Percentiles rank a stretch among this genome's conserved stretches.
Conservation (phyloP, 2,113 vertebrate species). For the Redunca redunca region DNA sequence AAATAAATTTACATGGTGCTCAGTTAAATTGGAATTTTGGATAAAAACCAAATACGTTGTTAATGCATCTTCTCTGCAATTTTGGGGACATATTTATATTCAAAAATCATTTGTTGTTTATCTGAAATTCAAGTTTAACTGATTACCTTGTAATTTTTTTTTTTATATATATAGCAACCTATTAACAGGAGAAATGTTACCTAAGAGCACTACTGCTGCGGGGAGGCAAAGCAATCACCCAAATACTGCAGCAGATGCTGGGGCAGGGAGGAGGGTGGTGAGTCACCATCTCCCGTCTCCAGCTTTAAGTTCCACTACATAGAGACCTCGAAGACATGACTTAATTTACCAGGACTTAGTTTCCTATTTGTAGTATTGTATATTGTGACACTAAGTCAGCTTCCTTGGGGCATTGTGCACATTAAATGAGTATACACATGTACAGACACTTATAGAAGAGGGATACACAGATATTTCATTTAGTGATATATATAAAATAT, state of each 20-base stretch:
- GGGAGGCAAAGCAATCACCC: not conserved
- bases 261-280: not conserved
- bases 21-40: not conserved
- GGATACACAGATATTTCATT: not conserved
- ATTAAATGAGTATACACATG: not conserved
- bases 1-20: not conserved
- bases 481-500: not conserved
- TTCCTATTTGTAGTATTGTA: not conserved
- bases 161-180: not conserved
- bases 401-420: not conserved
- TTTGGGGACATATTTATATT: not conserved
- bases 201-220: not conserved
- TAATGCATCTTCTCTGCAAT: not conserved
- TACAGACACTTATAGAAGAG: not conserved
- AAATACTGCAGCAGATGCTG: not conserved
- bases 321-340: not conserved
- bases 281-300: not conserved
- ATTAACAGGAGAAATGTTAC: not conserved
- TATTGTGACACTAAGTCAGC: not conserved
- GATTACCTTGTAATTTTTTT: not conserved
- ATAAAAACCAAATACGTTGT: not conserved
- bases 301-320: not conserved
- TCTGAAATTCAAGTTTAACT: constrained; percentile 14
- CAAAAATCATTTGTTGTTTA: not conserved
- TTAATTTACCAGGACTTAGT: not conserved